Evolutionary conservation across 2,888 invertebrate genomes (phyloP).

Genomic region (Tipula helvola): DNA sequence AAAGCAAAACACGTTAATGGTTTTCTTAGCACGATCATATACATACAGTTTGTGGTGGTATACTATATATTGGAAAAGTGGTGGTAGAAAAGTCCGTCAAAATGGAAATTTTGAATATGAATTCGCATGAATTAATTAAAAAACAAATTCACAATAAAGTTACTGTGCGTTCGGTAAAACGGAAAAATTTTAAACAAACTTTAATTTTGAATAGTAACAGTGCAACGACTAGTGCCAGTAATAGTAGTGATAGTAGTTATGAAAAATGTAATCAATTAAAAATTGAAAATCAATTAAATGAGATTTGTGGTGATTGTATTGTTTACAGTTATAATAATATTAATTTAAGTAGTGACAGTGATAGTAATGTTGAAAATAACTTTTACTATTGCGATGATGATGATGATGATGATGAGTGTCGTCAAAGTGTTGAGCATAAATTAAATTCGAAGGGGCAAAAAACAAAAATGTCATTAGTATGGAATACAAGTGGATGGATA

Average conservation of each 20-base stretch:
- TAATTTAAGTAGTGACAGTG: neutral
- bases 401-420: neutral
- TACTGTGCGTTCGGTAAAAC: slow-evolving; percentile 15
- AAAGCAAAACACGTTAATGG: neutral
- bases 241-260: neutral
- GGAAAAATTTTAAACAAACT: slow-evolving; percentile 14
- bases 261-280: neutral
- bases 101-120: slow-evolving; percentile 10
- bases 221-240: neutral
- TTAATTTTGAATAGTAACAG: neutral
- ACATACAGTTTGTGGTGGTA: neutral
- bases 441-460: neutral
- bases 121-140: neutral
- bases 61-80: neutral
- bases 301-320: neutral
- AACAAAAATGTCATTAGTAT: slow-evolving; percentile 10
- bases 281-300: slow-evolving; percentile 11
- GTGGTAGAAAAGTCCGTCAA: neutral
- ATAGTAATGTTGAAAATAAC: neutral
- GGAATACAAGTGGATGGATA: slow-evolving; percentile 18
- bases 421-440: neutral
- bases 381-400: neutral
- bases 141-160: slow-evolving; percentile 11
- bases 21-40: neutral
- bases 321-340: neutral